Conservation (phyloP, 2,113 vertebrate species). For the Nyctibius bracteatus region DNA sequence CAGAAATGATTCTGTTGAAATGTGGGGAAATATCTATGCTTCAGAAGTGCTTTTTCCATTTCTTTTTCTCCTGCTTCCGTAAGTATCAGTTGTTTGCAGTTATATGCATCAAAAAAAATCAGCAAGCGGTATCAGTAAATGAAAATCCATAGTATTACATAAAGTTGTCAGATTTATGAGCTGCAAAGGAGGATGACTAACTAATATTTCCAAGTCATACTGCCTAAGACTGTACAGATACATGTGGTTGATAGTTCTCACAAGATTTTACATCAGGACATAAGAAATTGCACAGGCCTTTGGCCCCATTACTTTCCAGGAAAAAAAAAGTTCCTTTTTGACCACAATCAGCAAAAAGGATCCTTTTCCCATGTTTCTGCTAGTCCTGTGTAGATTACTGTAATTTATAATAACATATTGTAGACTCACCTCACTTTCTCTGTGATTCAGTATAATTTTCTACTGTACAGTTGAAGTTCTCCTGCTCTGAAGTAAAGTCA, state of each 20-base stretch:
- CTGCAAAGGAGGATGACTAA: not conserved
- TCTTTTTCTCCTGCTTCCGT: not conserved
- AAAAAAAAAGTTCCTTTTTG: not conserved
- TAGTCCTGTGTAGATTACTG: fast-evolving
- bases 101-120: not conserved
- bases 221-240: not conserved
- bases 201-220: not conserved
- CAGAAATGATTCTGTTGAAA: not conserved
- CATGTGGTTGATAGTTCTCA: not conserved
- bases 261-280: not conserved
- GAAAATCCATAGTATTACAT: not conserved
- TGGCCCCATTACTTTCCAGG: not conserved
- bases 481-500: not conserved
- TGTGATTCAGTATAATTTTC: not conserved
- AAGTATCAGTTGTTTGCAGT: not conserved
- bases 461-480: not conserved
- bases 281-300: not conserved
- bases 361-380: not conserved
- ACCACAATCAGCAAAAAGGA: not conserved
- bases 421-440: not conserved
- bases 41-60: not conserved
- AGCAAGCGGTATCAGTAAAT: not conserved
- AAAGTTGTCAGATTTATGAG: not conserved
- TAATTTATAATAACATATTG: not conserved
- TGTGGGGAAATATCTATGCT: not conserved